Base-by-base conservation (phyloP, 2,797 vertebrate species). In the Fundulus diaphanus region DNA sequence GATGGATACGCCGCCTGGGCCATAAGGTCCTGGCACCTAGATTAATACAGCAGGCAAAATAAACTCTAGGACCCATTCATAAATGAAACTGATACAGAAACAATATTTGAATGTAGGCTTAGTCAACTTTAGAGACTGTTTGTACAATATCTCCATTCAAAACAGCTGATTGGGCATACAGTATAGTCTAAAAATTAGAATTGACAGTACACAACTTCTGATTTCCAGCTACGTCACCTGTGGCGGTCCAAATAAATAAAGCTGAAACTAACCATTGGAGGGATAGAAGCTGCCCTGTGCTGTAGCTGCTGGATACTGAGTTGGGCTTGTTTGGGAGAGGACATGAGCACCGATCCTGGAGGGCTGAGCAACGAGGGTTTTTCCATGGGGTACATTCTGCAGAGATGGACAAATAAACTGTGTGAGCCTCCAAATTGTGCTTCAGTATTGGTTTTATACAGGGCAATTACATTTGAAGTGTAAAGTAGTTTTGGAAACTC, bases 231-330 rank as follows among this genome's bases (percentile, higher is more conserved):
- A 57, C 77, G 65, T 68, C 68, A 72, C 80, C 67, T 29, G 3
- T 82, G 72, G 54, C 68, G 70, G 49, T 86, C 70, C 77, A 74
- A 84, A 82, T 68, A 56, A 72, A 89, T 73, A 72, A 82, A 81
- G 72, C 44, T 82, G 74, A 87, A 82, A 94, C 92, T 90, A 91
- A 99, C 98, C 98, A 99, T 99, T 31, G 97, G 95, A 22, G 98
- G 98, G 79, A 99, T 99, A 82, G 96, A 93, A 31, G 98, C 98
- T 77, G 97, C 97, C 83, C 97, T 95, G 85, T 98, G 95, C 35
- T 99, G 98, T 81, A 99, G 94, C 89, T 99, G 98, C 82, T 98
- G 97, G 76, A 99, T 91, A 88, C 96, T 98, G 94, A 98, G 93
- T 29, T 95, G 95, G 66, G 91, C 81, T 90, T 96, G 96, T 85